Conservation (phyloP, 2,888 invertebrate species). For the Andrena haemorrhoa region DNA sequence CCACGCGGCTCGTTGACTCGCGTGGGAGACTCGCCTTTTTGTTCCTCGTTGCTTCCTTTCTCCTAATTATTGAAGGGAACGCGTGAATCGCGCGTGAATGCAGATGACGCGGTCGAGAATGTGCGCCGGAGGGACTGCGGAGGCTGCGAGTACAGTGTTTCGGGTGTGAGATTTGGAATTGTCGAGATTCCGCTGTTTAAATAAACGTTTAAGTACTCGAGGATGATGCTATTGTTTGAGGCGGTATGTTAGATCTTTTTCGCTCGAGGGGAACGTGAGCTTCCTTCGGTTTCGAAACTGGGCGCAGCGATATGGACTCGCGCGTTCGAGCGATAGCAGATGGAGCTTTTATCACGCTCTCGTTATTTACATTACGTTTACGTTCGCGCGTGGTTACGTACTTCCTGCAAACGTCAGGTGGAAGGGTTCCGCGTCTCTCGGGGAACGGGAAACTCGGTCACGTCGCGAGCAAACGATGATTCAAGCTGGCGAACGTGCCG, state of each 20-base stretch:
- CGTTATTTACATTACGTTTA: conserved; percentile 37
- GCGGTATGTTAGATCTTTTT: no score
- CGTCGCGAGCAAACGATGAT: conserved; percentile 46
- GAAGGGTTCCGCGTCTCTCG: conserved; percentile 29
- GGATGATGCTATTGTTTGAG: no score
- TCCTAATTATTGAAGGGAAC: background rate
- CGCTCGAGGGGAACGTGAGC: background rate
- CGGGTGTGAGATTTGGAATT: background rate
- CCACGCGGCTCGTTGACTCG: conserved; percentile 41
- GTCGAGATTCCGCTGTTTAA: no score
- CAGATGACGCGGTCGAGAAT: background rate
- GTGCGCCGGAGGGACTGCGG: background rate
- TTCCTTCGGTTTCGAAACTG: conserved; percentile 6
- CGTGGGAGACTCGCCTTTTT: conserved; percentile 52
- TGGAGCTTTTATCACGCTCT: conserved; percentile 11
- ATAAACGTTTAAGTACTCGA: no score
- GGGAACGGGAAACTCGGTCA: conserved; percentile 55
- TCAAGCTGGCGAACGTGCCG: conserved; percentile 63
- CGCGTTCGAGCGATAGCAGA: conserved; percentile 9
- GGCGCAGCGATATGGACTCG: conserved; percentile 3
- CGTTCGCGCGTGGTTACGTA: conserved; percentile 23
- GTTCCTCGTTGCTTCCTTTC: conserved; percentile 3
- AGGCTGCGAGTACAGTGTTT: background rate
- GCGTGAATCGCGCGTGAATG: background rate
- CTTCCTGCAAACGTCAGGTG: conserved; percentile 60